phyloP scores from a whole-genome alignment of 2,797 vertebrate genomes.

The Phoebastria nigripes region DNA sequence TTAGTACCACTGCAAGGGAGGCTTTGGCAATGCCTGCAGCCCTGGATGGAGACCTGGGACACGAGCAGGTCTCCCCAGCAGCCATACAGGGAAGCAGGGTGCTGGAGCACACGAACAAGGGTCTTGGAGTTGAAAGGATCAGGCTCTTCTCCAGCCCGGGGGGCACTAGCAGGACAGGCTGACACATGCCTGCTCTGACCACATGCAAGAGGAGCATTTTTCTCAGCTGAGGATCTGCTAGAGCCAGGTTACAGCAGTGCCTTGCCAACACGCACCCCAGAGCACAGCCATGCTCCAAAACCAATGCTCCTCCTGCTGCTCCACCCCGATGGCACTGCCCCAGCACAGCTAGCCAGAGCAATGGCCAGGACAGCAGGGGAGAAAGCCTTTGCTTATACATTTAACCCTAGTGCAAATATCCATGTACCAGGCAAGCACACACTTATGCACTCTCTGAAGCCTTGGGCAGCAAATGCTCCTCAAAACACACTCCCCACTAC shows the following conservation, averaged over 20 bases:
- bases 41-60: background rate
- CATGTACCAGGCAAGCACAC: background rate
- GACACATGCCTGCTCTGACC: background rate
- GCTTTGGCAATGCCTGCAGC: background rate
- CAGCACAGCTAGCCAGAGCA: background rate
- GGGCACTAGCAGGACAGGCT: background rate
- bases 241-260: too few species aligned
- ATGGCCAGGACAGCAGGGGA: background rate
- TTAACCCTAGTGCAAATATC: background rate
- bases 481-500: background rate
- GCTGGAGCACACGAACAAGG: rapidly evolving
- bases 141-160: background rate
- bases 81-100: background rate
- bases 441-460: rapidly evolving
- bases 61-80: background rate
- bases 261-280: rapidly evolving
- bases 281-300: rapidly evolving
- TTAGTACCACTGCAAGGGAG: background rate
- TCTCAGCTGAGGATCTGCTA: background rate
- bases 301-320: background rate
- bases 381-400: background rate
- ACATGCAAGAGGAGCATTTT: background rate
- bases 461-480: background rate
- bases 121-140: background rate
- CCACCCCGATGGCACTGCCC: background rate